Conservation (phyloP, 2,888 invertebrate species). For the Cyrtodaria siliqua region DNA sequence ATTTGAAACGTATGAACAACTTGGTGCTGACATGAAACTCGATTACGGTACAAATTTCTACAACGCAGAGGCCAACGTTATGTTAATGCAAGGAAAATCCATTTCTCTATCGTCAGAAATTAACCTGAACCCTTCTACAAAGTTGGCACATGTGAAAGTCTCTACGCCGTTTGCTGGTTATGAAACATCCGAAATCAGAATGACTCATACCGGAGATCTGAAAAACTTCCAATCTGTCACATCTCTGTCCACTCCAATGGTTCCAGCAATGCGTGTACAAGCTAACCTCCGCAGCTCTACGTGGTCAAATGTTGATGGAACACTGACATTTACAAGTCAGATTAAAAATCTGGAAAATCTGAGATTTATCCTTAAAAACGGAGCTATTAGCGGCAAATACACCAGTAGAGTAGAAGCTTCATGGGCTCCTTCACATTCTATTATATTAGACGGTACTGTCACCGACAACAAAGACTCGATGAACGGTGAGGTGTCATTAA, state of each 20-base stretch:
- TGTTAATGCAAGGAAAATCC: constrained; percentile 44
- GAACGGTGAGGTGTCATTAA: constrained; percentile 17
- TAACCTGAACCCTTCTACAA: constrained; percentile 26
- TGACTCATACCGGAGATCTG: constrained; percentile 32
- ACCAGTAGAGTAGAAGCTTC: constrained; percentile 29
- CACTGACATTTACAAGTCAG: constrained; percentile 41
- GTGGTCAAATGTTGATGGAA: constrained; percentile 17
- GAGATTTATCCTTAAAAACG: constrained; percentile 33
- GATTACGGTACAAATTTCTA: constrained; percentile 13
- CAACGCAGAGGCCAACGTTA: constrained; percentile 34
- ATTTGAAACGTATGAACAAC: constrained; percentile 33
- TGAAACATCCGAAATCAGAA: constrained; percentile 23
- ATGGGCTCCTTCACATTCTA: constrained; percentile 35
- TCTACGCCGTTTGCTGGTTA: constrained; percentile 45
- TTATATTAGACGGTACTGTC: constrained; percentile 21
- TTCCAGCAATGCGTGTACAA: constrained; percentile 23
- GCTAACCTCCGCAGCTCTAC: constrained; percentile 27
- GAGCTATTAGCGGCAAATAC: constrained; percentile 12
- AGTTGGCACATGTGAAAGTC: constrained; percentile 11
- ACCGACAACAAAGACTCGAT: constrained; percentile 11
- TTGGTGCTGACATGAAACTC: constrained; percentile 42
- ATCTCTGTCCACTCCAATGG: constrained; percentile 19
- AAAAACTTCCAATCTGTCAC: constrained; percentile 35
- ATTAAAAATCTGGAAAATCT: constrained; percentile 50
- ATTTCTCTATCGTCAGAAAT: constrained; percentile 28